phyloP scores from a whole-genome alignment of 53 echinoderm and acorn worm species.

The Hippasteria phrygiana region DNA sequence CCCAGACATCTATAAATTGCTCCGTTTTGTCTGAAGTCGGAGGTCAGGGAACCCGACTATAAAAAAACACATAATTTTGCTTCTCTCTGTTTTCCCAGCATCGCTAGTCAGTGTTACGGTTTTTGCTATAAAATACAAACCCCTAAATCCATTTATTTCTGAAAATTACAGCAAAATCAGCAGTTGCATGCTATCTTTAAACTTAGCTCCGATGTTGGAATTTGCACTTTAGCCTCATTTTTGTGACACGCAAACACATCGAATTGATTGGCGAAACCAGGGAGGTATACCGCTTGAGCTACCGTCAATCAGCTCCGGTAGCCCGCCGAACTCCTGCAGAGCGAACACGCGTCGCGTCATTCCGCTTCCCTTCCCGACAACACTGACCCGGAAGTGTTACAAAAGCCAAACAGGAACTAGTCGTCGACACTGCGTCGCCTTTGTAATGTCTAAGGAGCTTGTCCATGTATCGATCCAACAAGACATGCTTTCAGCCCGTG shows the following conservation, averaged over 20 bases:
- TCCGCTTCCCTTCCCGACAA: slow-evolving; percentile 33
- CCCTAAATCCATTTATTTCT: too few relatives aligned
- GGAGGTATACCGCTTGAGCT: not conserved
- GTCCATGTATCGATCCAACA: slow-evolving; percentile 15
- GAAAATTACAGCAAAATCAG: too few relatives aligned
- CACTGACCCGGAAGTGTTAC: slow-evolving; percentile 56
- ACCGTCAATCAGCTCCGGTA: slow-evolving; percentile 15
- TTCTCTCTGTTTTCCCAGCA: too few relatives aligned
- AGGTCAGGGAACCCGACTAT: too few relatives aligned
- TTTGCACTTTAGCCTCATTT: not conserved
- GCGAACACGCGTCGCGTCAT: slow-evolving; percentile 31
- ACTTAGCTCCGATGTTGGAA: too few relatives aligned
- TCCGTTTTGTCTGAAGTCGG: too few relatives aligned
- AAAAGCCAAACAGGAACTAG: slow-evolving; percentile 7
- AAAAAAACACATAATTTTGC: too few relatives aligned
- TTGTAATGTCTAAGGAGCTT: not conserved
- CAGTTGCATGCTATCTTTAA: too few relatives aligned
- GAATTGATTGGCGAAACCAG: slow-evolving; percentile 10
- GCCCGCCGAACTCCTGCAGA: not conserved
- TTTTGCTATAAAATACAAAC: too few relatives aligned
- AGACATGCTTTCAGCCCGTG: not conserved
- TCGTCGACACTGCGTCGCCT: slow-evolving; percentile 61
- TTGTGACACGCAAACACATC: not conserved
- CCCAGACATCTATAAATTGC: too few relatives aligned
- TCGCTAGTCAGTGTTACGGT: too few relatives aligned